These are phyloP conservation scores for Dipodomys merriami DNA, from an alignment of 2,113 vertebrate species.

Conservation along the genomic window DNA sequence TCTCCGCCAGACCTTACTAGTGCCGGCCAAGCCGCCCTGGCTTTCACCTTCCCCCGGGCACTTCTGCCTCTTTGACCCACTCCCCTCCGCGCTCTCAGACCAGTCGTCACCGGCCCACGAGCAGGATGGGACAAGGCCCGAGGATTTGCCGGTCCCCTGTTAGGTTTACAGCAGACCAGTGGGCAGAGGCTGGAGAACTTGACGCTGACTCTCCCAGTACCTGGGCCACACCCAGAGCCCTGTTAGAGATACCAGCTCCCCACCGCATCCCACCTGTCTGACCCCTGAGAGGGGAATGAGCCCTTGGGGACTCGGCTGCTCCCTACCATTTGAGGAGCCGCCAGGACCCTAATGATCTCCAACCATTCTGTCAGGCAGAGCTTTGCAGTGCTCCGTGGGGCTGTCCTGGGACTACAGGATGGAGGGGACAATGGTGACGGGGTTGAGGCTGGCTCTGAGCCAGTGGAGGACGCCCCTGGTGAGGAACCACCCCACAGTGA, in stretches of 20 bases:
- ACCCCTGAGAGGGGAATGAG: too few species aligned
- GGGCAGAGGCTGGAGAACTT: background rate
- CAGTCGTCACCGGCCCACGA: background rate
- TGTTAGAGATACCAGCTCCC: background rate
- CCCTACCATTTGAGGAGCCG: background rate
- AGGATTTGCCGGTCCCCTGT: background rate
- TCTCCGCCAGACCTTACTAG: background rate
- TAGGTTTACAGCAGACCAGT: background rate
- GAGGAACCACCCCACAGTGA: conserved; percentile 28
- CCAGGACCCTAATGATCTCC: rapidly evolving
- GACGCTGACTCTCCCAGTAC: background rate
- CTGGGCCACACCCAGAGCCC: background rate
- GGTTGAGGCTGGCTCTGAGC: background rate
- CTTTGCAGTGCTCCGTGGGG: conserved; percentile 95
- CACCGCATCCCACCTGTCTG: background rate
- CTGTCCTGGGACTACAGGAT: conserved; percentile 90
- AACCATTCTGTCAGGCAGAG: conserved; percentile 89
- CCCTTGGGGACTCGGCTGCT: background rate
- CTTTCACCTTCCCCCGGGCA: background rate
- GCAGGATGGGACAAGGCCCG: background rate
- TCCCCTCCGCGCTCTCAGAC: background rate
- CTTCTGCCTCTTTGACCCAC: background rate
- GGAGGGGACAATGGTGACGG: conserved; percentile 62
- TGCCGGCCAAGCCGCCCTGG: background rate
- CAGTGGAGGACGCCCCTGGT: background rate